Conservation (phyloP, 2,113 vertebrate genomes). For the Zapornia atra region DNA sequence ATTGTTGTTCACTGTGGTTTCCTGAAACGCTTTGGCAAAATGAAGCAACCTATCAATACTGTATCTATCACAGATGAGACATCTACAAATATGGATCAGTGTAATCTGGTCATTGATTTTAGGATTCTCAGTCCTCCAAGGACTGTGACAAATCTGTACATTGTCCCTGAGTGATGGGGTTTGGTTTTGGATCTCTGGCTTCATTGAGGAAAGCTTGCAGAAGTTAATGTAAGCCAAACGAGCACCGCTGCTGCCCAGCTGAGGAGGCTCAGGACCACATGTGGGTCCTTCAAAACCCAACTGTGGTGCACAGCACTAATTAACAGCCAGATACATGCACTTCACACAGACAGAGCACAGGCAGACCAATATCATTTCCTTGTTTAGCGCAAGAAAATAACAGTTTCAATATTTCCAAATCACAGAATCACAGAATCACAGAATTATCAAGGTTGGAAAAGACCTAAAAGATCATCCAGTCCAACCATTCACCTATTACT, state of each 20-base stretch:
- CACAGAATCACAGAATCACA: no score
- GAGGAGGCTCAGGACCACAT: not conserved
- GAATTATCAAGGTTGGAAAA: no score
- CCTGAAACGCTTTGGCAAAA: slow-evolving; percentile 7
- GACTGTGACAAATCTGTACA: slow-evolving; percentile 31
- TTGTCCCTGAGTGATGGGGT: slow-evolving; percentile 7
- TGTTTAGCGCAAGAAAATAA: not conserved
- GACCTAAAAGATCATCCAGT: no score
- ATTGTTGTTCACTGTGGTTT: not conserved
- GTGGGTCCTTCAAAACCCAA: not conserved
- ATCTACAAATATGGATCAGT: not conserved
- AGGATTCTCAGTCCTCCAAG: slow-evolving; percentile 55
- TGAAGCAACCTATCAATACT: slow-evolving; percentile 60
- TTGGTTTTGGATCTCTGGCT: slow-evolving; percentile 41
- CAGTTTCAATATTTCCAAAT: not conserved
- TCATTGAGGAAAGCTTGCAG: not conserved
- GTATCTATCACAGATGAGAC: slow-evolving; percentile 46
- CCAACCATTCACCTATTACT: no score
- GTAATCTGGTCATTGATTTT: slow-evolving; percentile 60
- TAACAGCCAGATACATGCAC: not conserved
- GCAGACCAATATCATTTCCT: not conserved
- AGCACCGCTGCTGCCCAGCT: not conserved
- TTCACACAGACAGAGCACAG: not conserved
- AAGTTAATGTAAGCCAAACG: not conserved
- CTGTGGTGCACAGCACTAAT: not conserved